Percentiles rank a stretch among this genome's conserved stretches.
phyloP scores from a whole-genome alignment of 2,888 invertebrate species.

The Tetranychus piercei region DNA sequence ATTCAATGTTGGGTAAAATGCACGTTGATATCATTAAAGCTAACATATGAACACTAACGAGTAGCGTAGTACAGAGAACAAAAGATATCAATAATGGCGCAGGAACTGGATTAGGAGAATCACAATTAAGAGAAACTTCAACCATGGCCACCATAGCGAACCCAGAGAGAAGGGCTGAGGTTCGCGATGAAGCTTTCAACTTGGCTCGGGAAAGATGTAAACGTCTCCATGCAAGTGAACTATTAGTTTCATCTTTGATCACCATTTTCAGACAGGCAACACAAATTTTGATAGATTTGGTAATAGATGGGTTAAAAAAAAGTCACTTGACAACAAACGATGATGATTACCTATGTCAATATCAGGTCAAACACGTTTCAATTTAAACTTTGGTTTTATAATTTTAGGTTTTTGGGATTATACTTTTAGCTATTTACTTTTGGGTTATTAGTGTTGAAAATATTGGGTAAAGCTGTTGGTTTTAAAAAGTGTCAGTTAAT shows the following conservation, averaged over 20 bases:
- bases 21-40: constrained; percentile 93
- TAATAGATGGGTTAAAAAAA: too few species aligned
- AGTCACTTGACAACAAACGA: too few species aligned
- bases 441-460: too few species aligned
- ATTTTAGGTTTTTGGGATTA: too few species aligned
- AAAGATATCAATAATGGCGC: constrained; percentile 70
- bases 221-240: constrained; percentile 9
- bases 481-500: too few species aligned
- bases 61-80: constrained; percentile 69
- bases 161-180: constrained; percentile 75
- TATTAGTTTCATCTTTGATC: background rate
- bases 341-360: too few species aligned
- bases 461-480: too few species aligned
- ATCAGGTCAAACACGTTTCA: too few species aligned
- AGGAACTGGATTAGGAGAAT: constrained; percentile 38
- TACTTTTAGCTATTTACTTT: too few species aligned
- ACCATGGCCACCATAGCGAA: constrained; percentile 49
- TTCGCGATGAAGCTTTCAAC: constrained; percentile 79
- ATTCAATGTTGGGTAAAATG: constrained; percentile 78
- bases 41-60: constrained; percentile 80
- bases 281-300: too few species aligned
- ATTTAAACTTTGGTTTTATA: too few species aligned
- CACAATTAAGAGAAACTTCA: background rate
- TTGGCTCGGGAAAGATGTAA: constrained; percentile 60
- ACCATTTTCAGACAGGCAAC: too few species aligned